phyloP scores from a whole-genome alignment of 2,888 invertebrate species.

The Bellardia pandia region DNA sequence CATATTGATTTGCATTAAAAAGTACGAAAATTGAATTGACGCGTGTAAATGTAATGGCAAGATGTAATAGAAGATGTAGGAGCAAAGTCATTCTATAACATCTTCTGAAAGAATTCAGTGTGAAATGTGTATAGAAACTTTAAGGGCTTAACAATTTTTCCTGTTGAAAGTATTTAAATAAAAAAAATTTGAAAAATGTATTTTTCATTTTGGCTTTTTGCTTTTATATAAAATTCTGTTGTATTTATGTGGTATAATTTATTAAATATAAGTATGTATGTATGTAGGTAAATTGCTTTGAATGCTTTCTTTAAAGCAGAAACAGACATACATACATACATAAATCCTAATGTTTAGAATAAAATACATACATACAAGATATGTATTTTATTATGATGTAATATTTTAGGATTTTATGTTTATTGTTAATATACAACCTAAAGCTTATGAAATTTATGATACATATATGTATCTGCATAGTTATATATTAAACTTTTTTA shows the following conservation, averaged over 20 bases:
- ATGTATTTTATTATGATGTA: neutral
- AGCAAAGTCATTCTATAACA: too few relatives aligned
- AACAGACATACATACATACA: neutral
- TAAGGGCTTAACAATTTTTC: too few relatives aligned
- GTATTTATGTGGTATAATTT: neutral
- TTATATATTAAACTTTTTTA: too few relatives aligned
- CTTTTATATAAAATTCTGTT: neutral
- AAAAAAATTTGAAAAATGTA: constrained; percentile 2
- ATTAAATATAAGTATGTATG: neutral
- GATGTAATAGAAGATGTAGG: too few relatives aligned
- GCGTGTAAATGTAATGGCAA: too few relatives aligned
- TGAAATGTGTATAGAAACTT: too few relatives aligned
- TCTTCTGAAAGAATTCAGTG: too few relatives aligned
- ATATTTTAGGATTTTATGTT: neutral
- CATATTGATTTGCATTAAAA: too few relatives aligned
- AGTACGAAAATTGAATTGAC: too few relatives aligned
- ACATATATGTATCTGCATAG: too few relatives aligned
- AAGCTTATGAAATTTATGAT: neutral
- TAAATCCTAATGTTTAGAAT: neutral
- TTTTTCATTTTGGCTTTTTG: neutral
- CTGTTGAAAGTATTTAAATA: constrained; percentile 9
- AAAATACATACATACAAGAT: neutral
- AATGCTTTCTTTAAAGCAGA: neutral
- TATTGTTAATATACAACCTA: neutral
- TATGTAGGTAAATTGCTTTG: neutral